Base-by-base conservation (phyloP, 2,113 vertebrate species). In the Sphyrna mokarran region DNA sequence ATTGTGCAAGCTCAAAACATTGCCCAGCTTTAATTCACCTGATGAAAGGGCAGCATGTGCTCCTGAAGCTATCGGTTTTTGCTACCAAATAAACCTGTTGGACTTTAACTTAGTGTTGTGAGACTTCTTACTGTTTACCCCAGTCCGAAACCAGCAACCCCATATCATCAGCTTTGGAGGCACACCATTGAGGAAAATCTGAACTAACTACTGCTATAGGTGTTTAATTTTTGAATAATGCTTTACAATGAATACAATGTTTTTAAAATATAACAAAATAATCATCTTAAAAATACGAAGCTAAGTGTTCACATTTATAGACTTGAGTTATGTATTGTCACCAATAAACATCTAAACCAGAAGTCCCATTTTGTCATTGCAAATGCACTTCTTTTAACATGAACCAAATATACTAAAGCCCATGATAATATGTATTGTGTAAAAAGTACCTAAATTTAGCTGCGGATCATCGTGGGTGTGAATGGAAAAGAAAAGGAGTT, bases 401-500 rank as follows among this genome's bases (percentile, higher is more conserved):
- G 94, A 68, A 96, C 96, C 40, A 95, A 72, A 93, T 18, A 96
- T 66, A 96, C 97, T 96, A 96, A 96, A 91, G 96, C 96, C 96
- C 96, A 97, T 96, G 96, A 96, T 96, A 96, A 96, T 97, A 97
- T 96, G 97, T 97, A 97, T 80, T 95, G 85, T 96, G 96, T 97
- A 96, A 97, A 98, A 98, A 98, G 97, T 97, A 97, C 96, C 98
- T 98, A 98, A 98, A 98, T 97, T 97, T 97, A 98, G 97, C 96
- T 78, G 72, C 96, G 96, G 96, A 97, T 97, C 97, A 96, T 96
- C 96, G 96, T 97, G 97, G 97, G 97, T 97, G 97, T 97, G 97
- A 97, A 97, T 97, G 97, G 97, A 98, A 98, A 98, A 97, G 97
- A 97, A 76, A 97, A 97, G 96, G 97, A 97, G 97, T 96, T 96